These are phyloP conservation scores for Percopsis transmontana DNA, from an alignment of 2,113 vertebrate genomes.

Conservation along the genomic window DNA sequence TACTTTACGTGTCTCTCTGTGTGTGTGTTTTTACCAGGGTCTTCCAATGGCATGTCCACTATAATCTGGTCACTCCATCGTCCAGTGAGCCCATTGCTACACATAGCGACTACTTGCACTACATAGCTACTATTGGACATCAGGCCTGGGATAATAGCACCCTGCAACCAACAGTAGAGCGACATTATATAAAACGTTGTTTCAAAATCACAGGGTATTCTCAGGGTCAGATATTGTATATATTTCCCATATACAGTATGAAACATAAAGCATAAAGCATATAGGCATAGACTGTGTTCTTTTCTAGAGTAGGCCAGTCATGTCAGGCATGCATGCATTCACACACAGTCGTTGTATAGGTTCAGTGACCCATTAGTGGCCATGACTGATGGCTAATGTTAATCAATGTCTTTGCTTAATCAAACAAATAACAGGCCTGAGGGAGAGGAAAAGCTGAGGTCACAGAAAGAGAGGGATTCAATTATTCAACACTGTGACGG, in stretches of 20 bases:
- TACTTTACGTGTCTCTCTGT: not conserved
- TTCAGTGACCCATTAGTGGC: conserved; percentile 36
- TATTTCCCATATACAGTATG: too few relatives aligned
- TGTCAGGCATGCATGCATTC: too few relatives aligned
- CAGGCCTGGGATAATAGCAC: conserved; percentile 89
- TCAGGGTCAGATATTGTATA: too few relatives aligned
- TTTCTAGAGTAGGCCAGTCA: too few relatives aligned
- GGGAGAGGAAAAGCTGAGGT: not conserved
- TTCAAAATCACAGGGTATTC: not conserved
- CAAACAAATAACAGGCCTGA: not conserved
- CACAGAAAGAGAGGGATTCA: too few relatives aligned
- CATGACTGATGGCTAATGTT: conserved; percentile 15
- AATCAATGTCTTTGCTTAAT: conserved; percentile 16
- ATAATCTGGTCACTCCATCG: conserved; percentile 93
- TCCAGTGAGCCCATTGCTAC: conserved; percentile 89
- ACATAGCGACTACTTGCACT: conserved; percentile 93
- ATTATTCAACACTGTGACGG: too few relatives aligned
- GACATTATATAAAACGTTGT: not conserved
- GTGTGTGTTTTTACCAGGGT: conserved; percentile 78
- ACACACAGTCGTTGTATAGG: too few relatives aligned
- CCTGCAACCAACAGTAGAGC: conserved; percentile 69
- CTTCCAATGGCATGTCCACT: conserved; percentile 92
- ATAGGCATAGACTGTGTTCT: too few relatives aligned
- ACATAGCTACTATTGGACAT: conserved; percentile 94
- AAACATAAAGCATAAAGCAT: too few relatives aligned